These are phyloP conservation scores for Accipiter cooperii DNA, from an alignment of 2,113 vertebrate species.

Conservation along the genomic window DNA sequence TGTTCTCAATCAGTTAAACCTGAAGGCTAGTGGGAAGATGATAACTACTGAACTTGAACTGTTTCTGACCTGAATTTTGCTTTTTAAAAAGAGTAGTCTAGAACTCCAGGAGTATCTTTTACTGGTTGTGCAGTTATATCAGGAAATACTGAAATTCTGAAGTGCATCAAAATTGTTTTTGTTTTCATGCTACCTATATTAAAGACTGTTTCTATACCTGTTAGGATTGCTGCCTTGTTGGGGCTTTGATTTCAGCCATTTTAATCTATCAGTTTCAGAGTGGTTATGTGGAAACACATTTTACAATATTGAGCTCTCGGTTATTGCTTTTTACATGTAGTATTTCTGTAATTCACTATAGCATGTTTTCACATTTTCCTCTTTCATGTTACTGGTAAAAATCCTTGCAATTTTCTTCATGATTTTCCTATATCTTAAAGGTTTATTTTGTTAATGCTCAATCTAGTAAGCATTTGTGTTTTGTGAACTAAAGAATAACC, in stretches of 20 bases:
- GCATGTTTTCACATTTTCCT: neutral
- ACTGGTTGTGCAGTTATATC: neutral
- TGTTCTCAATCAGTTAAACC: neutral
- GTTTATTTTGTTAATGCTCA: neutral
- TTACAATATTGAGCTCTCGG: neutral
- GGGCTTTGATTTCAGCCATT: neutral
- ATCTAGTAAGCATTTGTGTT: neutral
- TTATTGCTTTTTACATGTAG: neutral
- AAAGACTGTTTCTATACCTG: neutral
- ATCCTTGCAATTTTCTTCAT: neutral
- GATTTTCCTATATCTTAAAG: neutral
- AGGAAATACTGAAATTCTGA: neutral
- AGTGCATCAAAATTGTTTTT: neutral
- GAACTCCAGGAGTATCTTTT: neutral
- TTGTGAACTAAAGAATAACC: neutral
- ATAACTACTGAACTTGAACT: neutral
- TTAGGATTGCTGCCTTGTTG: neutral
- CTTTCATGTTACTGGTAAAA: neutral
- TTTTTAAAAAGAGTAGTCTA: neutral
- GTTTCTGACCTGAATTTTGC: neutral
- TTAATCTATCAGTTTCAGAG: neutral
- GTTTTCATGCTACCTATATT: neutral
- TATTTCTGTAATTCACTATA: neutral
- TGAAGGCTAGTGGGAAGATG: neutral
- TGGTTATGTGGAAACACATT: neutral